Evolutionary conservation across 53 echinoderm and acorn worm species (phyloP), one percentile per base, ranked within the genome.

Genomic region (Glandiceps talaboti): DNA sequence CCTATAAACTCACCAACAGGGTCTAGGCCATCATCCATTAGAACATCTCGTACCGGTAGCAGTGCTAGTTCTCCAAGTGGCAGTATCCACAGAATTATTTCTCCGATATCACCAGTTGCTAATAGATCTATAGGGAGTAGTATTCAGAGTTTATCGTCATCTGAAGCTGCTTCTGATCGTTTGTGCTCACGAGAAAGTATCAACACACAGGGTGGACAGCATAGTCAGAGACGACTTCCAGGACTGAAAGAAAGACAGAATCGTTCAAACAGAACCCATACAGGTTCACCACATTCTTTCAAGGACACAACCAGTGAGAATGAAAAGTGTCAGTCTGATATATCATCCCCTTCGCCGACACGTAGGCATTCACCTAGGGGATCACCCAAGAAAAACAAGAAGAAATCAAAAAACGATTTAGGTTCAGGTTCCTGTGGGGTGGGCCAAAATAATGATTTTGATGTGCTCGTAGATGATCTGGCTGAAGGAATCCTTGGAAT

Each of bases 1-100:
- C 32, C 31, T 31, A 26, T 78, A 1, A 78, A 31, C 26, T 78
- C 79, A 78, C 79, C 79, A 32, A 78, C 79, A 31, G 82, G 33
- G 64, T 72, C 75, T 76, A 82, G 30, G 74, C 74, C 72, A 26
- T 64, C 27, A 26, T 77, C 27, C 74, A 80, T 28, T 81, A 83
- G 30, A 78, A 87, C 83, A 74, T 74, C 79, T 87, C 82, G 79
- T 32, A 45, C 6, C 20, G 64, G 6, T 45, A 45, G 64, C 20
- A 12, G 6, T 20, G 6, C 64, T 45, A 45, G 64, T 45, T n/a
- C n/a, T n/a, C n/a, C n/a, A n/a, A n/a, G n/a, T n/a, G 64, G 64
- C 64, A 45, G 64, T 45, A 45, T 45, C 20, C 64, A 45, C 6
- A 45, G 64, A 45, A 45, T 45, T 20, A 45, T 45, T 45, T 45